Base-by-base conservation (phyloP, 2,888 invertebrate species). In the Scaptomyza caliginosa region DNA sequence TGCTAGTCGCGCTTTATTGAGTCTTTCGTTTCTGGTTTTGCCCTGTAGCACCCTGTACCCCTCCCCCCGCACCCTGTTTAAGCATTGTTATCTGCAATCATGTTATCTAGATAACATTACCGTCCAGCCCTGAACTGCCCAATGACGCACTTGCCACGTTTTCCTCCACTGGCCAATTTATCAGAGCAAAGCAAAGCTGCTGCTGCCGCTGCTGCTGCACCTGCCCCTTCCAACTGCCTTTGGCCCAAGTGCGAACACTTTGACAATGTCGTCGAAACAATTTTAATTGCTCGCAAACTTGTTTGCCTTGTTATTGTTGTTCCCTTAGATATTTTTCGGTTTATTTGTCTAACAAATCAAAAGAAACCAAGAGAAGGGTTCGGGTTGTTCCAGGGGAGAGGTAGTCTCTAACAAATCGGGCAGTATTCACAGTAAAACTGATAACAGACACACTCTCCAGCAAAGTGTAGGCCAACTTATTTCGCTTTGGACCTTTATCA, bases 221-320 rank as follows among this genome's bases (percentile, higher is more conserved):
- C 48, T 51, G 32, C 23, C 49, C 16, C 42, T 11, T 40, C 45
- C 66, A 5, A 16, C 13, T 2, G 39, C 26, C n/a, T n/a, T n/a
- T n/a, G n/a, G 17, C n/a, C 19, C 13, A n/a, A n/a, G n/a, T n/a
- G n/a, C n/a, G n/a, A n/a, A n/a, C 3, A 23, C 13, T 17, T 16
- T 39, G 36, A 49, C 48, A 56, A 52, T 71, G 58, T 80, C 67
- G 64, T 78, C 64, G n/a, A 75, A 81, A 82, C 84, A 84, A 75
- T 84, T 82, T 82, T 82, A 82, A 82, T 82, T 82, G 81, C 81
- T 68, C 67, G 64, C 76, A 83, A 83, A 82, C 78, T 83, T 83
- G 81, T 82, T 82, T 75, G 72, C 40, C 62, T 65, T 74, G 56
- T 73, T 73, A 30, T 74, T 67, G 28, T 42, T 26, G 26, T 43